Evolutionary conservation across 2,797 vertebrate species (phyloP).

Genomic region (Gallinago solitaria): DNA sequence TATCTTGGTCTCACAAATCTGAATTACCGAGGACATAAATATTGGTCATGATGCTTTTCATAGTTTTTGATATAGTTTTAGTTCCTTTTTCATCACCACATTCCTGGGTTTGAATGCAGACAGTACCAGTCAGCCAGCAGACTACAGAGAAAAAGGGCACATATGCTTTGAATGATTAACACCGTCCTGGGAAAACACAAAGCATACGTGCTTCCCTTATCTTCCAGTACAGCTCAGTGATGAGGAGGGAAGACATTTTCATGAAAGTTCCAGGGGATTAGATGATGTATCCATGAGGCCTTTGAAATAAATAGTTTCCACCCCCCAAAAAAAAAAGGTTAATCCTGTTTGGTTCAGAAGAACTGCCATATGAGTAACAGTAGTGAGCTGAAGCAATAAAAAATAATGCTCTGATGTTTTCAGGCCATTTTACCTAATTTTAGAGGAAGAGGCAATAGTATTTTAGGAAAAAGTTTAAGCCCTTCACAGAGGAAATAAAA

Average conservation of each 20-base stretch:
- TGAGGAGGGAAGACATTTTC: constrained; percentile 6
- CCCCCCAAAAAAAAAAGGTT: background rate
- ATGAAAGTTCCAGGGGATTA: background rate
- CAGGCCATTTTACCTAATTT: background rate
- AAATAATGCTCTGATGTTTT: background rate
- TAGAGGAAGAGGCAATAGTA: background rate
- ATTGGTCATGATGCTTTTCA: background rate
- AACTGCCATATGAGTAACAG: background rate
- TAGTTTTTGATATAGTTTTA: background rate
- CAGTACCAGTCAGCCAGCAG: background rate
- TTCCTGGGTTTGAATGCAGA: background rate
- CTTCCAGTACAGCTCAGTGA: constrained; percentile 2
- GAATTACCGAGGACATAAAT: background rate
- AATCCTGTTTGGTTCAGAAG: background rate
- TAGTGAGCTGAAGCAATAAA: background rate
- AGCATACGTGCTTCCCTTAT: constrained; percentile 17
- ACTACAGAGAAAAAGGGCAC: background rate
- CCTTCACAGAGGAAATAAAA: constrained; percentile 17
- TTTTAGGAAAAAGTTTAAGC: background rate
- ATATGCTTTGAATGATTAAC: constrained; percentile 3
- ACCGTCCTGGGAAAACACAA: constrained; percentile 33
- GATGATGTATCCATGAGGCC: constrained; percentile 2
- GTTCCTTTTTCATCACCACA: background rate
- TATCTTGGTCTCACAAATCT: background rate
- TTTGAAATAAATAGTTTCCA: background rate